Percentiles rank a stretch among this genome's conserved stretches.
Conservation (phyloP, 2,113 vertebrate genomes). For the Ranitomeya imitator region DNA sequence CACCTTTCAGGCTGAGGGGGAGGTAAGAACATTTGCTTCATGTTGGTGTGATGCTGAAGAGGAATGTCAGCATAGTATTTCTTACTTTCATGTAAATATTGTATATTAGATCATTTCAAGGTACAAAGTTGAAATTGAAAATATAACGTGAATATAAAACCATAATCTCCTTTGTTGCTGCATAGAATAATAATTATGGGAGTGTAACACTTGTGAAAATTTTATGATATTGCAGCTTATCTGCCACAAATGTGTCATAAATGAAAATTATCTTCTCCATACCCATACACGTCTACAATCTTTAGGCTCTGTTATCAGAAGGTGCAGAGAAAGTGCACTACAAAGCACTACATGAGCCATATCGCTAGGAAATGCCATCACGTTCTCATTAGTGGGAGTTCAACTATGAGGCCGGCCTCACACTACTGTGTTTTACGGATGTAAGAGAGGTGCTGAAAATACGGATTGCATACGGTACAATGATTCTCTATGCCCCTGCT, state of each 20-base stretch:
- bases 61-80: constrained; percentile 20
- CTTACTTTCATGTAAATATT: not conserved
- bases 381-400: too few species aligned
- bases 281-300: not conserved
- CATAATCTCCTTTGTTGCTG: not conserved
- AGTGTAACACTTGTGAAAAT: not conserved
- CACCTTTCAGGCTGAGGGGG: constrained; percentile 27
- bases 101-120: not conserved
- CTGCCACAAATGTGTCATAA: not conserved
- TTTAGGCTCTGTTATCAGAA: not conserved
- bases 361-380: too few species aligned
- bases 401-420: too few species aligned
- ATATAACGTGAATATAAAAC: not conserved
- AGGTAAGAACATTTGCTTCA: constrained; percentile 43
- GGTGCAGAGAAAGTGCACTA: not conserved
- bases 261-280: not conserved
- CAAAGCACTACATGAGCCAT: not conserved
- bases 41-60: constrained; percentile 24
- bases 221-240: not conserved
- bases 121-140: not conserved
- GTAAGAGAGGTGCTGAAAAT: too few species aligned
- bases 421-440: too few species aligned
- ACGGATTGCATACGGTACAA: too few species aligned
- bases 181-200: not conserved
- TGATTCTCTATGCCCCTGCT: too few species aligned